Conservation (phyloP, 1,140 invertebrate genomes). For the Neodiprion virginianus region DNA sequence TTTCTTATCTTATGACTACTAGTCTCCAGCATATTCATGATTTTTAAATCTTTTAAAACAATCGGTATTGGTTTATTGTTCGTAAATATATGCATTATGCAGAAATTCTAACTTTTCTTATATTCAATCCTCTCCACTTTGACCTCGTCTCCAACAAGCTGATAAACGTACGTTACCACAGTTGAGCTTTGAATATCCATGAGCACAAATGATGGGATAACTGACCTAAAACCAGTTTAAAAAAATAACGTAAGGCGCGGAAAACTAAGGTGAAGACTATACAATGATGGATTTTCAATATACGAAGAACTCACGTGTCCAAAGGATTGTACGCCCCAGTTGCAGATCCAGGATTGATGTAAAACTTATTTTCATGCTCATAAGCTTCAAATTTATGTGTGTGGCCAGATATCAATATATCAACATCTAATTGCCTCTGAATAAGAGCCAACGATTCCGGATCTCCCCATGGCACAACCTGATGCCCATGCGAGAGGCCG, state of each 20-base stretch:
- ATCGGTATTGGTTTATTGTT: not conserved
- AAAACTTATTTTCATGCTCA: constrained; percentile 99
- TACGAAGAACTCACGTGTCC: constrained; percentile 73
- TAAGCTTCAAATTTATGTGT: constrained; percentile 99
- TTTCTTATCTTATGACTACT: not conserved
- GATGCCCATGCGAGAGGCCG: constrained; percentile 97
- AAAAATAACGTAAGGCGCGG: constrained; percentile 17
- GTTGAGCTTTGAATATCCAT: constrained; percentile 99
- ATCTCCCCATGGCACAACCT: constrained; percentile 97
- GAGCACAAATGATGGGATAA: constrained; percentile 96
- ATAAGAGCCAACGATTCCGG: constrained; percentile 91
- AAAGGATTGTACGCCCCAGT: constrained; percentile 97
- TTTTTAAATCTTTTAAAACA: not conserved
- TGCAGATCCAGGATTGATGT: constrained; percentile 98
- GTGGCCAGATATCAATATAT: constrained; percentile 98
- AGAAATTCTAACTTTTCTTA: constrained; percentile 77
- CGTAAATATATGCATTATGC: constrained; percentile 19
- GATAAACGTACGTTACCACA: constrained; percentile 98
- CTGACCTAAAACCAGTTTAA: constrained; percentile 70
- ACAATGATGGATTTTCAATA: constrained; percentile 10
- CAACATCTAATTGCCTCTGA: constrained; percentile 96
- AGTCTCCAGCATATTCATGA: not conserved
- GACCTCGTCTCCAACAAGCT: constrained; percentile 95
- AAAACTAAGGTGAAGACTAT: constrained; percentile 5
- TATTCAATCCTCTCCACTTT: constrained; percentile 99